phyloP scores from a whole-genome alignment of 2,797 vertebrate species.

The Miichthys miiuy region DNA sequence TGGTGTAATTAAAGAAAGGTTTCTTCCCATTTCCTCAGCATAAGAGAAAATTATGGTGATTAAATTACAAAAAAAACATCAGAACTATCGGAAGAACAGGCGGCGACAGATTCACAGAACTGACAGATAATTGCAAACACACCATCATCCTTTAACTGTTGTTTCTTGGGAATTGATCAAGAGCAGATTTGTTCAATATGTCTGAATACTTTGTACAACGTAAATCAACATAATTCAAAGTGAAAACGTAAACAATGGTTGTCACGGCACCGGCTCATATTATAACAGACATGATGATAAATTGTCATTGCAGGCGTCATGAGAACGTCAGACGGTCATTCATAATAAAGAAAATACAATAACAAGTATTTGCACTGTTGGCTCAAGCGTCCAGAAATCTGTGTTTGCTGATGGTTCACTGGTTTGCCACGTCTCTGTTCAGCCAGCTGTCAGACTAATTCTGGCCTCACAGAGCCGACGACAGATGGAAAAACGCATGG shows the following conservation, averaged over 20 bases:
- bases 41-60: background rate
- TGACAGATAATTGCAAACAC: background rate
- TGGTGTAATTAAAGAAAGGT: background rate
- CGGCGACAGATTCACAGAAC: background rate
- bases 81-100: background rate
- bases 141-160: background rate
- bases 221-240: slow-evolving; percentile 53
- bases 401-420: slow-evolving; percentile 61
- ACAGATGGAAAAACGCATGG: slow-evolving; percentile 39
- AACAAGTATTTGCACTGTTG: slow-evolving; percentile 42
- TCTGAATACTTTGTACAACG: slow-evolving; percentile 13
- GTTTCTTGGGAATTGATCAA: background rate
- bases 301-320: slow-evolving; percentile 40
- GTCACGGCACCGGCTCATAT: slow-evolving; percentile 24
- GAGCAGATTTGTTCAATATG: slow-evolving; percentile 32
- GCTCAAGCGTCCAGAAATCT: slow-evolving; percentile 19
- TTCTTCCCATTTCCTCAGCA: background rate
- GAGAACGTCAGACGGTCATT: slow-evolving; percentile 35
- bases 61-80: background rate
- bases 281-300: slow-evolving; percentile 34
- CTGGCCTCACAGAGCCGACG: slow-evolving; percentile 14
- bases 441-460: slow-evolving; percentile 63
- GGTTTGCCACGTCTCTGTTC: slow-evolving; percentile 38
- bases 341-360: slow-evolving; percentile 36
- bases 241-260: slow-evolving; percentile 55